Conservation (phyloP, 1,140 invertebrate species). For the Drosophila bifasciata region DNA sequence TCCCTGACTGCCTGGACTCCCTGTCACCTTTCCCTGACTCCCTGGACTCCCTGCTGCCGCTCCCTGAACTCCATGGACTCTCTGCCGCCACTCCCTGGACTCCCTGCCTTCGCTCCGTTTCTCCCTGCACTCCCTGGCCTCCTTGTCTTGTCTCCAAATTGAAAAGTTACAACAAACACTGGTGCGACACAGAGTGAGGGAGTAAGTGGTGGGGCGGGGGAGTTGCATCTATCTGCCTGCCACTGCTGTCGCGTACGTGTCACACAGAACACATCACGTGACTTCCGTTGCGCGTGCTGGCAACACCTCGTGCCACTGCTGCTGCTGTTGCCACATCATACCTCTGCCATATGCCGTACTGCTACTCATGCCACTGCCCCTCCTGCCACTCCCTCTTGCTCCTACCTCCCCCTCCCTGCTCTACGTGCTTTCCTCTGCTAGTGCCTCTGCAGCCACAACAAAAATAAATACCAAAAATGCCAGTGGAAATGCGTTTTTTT, state of each 20-base stretch:
- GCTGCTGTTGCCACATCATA: background rate
- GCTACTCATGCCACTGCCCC: constrained; percentile 1
- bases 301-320: constrained; percentile 72
- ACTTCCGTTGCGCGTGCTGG: constrained; percentile 75
- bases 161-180: constrained; percentile 62
- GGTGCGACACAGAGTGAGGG: background rate
- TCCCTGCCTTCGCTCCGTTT: background rate
- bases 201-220: no score
- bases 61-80: no score
- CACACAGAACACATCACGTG: constrained; percentile 79
- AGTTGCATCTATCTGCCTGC: constrained; percentile 38
- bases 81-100: no score
- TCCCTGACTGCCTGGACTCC: constrained; percentile 7
- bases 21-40: constrained; percentile 29
- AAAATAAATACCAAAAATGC: constrained; percentile 57
- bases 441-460: background rate
- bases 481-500: constrained; percentile 34
- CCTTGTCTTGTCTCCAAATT: constrained; percentile 64
- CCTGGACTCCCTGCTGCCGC: constrained; percentile 8
- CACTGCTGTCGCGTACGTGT: constrained; percentile 75
- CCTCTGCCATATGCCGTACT: background rate
- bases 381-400: no score
- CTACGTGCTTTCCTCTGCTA: background rate
- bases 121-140: constrained; percentile 6
- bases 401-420: constrained; percentile 6